A percentile compares a stretch with the other conserved stretches of the same genome.
phyloP scores from a whole-genome alignment of 2,113 vertebrate genomes.

The Ondatra zibethicus region DNA sequence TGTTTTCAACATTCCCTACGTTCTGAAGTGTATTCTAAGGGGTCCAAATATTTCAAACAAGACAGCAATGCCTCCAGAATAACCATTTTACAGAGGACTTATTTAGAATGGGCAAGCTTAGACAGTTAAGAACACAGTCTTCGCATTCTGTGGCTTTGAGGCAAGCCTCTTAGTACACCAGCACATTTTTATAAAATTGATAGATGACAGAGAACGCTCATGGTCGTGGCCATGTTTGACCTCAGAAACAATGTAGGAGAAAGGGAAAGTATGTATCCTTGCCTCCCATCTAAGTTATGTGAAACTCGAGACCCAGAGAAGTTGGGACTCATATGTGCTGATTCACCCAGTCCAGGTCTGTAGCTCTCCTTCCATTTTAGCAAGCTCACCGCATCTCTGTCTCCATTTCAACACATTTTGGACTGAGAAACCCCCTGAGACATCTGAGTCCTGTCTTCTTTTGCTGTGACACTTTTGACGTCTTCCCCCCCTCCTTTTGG shows the following conservation, averaged over 20 bases:
- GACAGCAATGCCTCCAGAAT: not conserved
- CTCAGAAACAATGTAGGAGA: slow-evolving; percentile 13
- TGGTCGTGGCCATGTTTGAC: slow-evolving; percentile 1
- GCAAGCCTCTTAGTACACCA: not conserved
- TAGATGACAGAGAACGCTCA: slow-evolving; percentile 4
- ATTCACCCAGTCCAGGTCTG: not conserved
- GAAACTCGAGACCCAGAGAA: not conserved
- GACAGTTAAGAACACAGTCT: not conserved
- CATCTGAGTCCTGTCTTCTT: not conserved
- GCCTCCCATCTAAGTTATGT: not conserved
- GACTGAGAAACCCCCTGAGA: not conserved
- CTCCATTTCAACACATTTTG: slow-evolving; percentile 1
- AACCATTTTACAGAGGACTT: not conserved
- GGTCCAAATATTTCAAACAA: slow-evolving; percentile 41
- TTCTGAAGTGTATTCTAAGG: slow-evolving; percentile 17
- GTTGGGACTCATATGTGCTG: not conserved
- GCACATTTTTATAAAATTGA: slow-evolving; percentile 24
- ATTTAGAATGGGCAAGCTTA: not conserved
- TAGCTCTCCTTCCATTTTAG: not conserved
- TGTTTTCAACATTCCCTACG: slow-evolving; percentile 10
- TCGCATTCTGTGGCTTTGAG: slow-evolving; percentile 47
- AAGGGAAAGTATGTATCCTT: slow-evolving; percentile 12
- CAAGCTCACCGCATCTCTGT: not conserved
- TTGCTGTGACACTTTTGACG: not conserved
- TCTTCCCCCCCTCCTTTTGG: not conserved